These are phyloP conservation scores for Saccostrea cuccullata DNA, from an alignment of 1,140 invertebrate species.

Conservation along the genomic window DNA sequence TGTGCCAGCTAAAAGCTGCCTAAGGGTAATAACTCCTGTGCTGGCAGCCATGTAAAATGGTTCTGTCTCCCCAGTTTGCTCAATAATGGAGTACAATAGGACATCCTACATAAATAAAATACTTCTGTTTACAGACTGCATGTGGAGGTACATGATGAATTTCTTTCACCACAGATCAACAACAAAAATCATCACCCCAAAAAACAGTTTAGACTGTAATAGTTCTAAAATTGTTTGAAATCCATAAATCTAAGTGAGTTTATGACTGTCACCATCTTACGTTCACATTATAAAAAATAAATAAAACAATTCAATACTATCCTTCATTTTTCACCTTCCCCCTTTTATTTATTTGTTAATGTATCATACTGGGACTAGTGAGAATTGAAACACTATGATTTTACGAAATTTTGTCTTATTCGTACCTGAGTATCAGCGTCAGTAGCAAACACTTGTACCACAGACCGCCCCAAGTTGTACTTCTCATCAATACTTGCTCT, in stretches of 20 bases:
- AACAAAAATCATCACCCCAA: too few relatives aligned
- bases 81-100: constrained; percentile 57
- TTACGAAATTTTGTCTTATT: not conserved
- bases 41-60: constrained; percentile 67
- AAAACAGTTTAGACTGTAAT: too few relatives aligned
- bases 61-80: constrained; percentile 56
- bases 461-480: constrained; percentile 84
- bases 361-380: too few relatives aligned
- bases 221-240: too few relatives aligned
- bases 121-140: not conserved
- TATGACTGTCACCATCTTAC: too few relatives aligned
- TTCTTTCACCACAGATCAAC: too few relatives aligned
- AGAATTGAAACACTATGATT: not conserved
- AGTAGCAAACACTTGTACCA: constrained; percentile 85
- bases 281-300: not conserved
- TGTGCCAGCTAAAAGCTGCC: constrained; percentile 52
- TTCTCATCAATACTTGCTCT: constrained; percentile 89
- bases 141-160: not conserved
- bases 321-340: too few relatives aligned
- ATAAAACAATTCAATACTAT: not conserved
- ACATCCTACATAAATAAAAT: constrained; percentile 62
- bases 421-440: constrained; percentile 59
- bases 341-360: too few relatives aligned
- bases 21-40: constrained; percentile 66
- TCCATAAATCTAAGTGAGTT: too few relatives aligned